Conservation (phyloP, 2,797 vertebrate genomes). For the Anguilla megastoma region DNA sequence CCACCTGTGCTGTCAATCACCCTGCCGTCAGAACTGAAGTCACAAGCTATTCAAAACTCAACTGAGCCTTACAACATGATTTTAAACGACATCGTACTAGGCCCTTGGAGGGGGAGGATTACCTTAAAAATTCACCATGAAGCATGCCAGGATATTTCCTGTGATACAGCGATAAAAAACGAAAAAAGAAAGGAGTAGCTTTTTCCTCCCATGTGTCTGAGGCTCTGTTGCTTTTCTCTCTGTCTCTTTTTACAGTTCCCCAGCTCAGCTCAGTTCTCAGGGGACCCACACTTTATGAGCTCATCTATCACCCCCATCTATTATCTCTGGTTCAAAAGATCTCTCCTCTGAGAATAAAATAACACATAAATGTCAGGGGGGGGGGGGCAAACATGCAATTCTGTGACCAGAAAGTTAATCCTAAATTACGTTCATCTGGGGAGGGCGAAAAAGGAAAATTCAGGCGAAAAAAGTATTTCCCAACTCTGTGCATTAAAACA, state of each 20-base stretch:
- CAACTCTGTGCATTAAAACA: neutral
- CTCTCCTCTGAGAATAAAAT: constrained; percentile 18
- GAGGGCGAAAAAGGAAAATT: neutral
- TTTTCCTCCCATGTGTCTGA: neutral
- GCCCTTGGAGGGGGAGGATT: neutral
- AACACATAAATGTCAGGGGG: constrained; percentile 21
- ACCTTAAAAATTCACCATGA: neutral
- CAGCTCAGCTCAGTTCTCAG: neutral
- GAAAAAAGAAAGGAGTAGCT: neutral
- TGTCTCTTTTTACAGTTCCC: constrained; percentile 2
- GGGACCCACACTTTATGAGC: constrained; percentile 6
- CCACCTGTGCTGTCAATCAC: neutral
- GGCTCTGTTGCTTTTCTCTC: neutral
- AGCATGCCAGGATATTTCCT: neutral
- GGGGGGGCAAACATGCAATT: constrained; percentile 17
- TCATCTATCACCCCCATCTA: constrained; percentile 17
- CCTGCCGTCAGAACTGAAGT: neutral
- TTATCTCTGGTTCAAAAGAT: constrained; percentile 21
- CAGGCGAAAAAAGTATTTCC: neutral
- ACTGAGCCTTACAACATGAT: neutral
- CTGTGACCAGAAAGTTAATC: constrained; percentile 13
- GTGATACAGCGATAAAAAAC: neutral
- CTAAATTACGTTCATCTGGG: neutral
- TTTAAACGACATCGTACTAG: neutral
- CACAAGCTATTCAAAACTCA: neutral